Percentiles rank a stretch among this genome's conserved stretches.
Conservation (phyloP, 2,797 vertebrate genomes). For the Characodon lateralis region DNA sequence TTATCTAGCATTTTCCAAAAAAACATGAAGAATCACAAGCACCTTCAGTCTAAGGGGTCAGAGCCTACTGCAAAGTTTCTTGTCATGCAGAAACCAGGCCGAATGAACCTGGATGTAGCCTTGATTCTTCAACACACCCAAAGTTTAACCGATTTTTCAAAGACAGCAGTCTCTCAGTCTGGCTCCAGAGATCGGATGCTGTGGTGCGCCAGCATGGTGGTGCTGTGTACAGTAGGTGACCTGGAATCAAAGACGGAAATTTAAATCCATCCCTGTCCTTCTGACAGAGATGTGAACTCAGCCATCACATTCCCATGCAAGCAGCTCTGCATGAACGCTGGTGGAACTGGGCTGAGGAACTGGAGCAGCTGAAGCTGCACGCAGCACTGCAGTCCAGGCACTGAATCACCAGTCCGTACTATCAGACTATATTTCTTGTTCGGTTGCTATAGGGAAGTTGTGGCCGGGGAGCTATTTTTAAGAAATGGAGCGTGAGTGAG, state of each 20-base stretch:
- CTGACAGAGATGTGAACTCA: slow-evolving; percentile 39
- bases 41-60: neutral
- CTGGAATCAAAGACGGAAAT: slow-evolving; percentile 50
- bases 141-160: slow-evolving; percentile 15
- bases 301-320: slow-evolving; percentile 32
- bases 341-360: slow-evolving; percentile 48
- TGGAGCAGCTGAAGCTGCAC: slow-evolving; percentile 51
- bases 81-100: neutral
- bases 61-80: neutral
- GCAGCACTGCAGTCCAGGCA: slow-evolving; percentile 14
- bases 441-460: slow-evolving; percentile 37
- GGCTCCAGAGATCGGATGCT: neutral
- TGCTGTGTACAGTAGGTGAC: slow-evolving; percentile 38
- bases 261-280: slow-evolving; percentile 12
- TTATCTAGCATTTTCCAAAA: neutral
- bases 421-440: slow-evolving; percentile 29
- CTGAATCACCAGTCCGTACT: slow-evolving; percentile 45
- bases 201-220: neutral
- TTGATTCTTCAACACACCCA: slow-evolving; percentile 7
- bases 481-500: slow-evolving; percentile 46
- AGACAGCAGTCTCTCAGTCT: neutral
- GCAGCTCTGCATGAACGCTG: slow-evolving; percentile 23
- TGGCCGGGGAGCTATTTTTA: slow-evolving; percentile 44
- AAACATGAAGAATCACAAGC: neutral
- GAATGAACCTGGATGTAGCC: slow-evolving; percentile 11